phyloP scores from a whole-genome alignment of 2,113 vertebrate genomes.

The Pelusios castaneus region DNA sequence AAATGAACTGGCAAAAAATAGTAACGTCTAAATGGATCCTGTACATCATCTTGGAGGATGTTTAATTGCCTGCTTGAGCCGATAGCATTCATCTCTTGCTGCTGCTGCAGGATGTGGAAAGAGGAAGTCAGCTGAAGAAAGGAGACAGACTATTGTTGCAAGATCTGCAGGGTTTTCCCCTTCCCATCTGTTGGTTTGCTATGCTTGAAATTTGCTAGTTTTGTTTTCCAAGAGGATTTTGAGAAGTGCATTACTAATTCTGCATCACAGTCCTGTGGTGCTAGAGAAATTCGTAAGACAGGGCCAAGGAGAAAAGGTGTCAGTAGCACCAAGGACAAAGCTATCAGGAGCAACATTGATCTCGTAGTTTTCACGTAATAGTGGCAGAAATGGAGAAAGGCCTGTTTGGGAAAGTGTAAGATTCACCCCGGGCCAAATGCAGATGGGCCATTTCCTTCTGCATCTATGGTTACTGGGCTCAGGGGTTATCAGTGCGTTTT shows the following conservation, averaged over 20 bases:
- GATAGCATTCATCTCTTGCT: background rate
- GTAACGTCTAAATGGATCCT: background rate
- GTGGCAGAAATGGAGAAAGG: background rate
- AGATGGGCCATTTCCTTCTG: background rate
- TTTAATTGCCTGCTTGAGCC: background rate
- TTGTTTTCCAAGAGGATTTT: background rate
- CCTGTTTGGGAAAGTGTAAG: background rate
- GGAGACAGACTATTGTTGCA: accelerated
- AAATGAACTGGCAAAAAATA: slow-evolving; percentile 24
- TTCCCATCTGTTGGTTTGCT: accelerated
- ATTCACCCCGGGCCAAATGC: background rate
- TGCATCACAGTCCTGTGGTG: background rate
- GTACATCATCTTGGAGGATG: background rate
- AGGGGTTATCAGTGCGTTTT: background rate
- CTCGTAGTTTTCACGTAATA: background rate
- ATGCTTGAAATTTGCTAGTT: background rate
- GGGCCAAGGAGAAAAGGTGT: background rate
- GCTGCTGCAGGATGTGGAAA: background rate
- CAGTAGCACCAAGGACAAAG: background rate
- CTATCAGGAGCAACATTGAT: background rate
- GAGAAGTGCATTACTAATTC: background rate
- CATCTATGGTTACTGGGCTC: background rate
- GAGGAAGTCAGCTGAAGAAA: accelerated
- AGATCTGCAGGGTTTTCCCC: background rate
- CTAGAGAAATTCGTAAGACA: background rate